Evolutionary conservation across 2,797 vertebrate genomes (phyloP).

Genomic region (Tamandua tetradactyla): DNA sequence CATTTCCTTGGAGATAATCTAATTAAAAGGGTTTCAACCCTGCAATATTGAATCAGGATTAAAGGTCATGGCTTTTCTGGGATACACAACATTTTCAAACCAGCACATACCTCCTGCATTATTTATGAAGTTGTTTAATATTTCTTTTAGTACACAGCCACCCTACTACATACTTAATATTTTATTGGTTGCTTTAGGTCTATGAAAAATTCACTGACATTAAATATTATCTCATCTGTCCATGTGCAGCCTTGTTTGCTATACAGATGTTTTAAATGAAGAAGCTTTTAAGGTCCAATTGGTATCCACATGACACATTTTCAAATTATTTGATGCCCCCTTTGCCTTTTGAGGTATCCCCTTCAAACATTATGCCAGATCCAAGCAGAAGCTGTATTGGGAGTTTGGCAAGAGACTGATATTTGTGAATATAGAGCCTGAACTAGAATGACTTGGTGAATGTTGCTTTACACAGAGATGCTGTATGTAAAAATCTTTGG

Average conservation of each 20-base stretch:
- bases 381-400: neutral
- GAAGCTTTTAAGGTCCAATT: slow-evolving; percentile 25
- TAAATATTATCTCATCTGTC: neutral
- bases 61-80: no score
- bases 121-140: neutral
- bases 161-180: neutral
- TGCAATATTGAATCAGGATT: no score
- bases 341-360: neutral
- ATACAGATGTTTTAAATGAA: slow-evolving; percentile 29
- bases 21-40: no score
- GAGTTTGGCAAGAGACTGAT: neutral
- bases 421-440: neutral
- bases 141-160: neutral
- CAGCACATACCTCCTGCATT: slow-evolving; percentile 37
- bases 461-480: neutral
- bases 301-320: slow-evolving; percentile 7
- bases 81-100: no score
- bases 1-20: no score
- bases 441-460: neutral
- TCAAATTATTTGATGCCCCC: neutral
- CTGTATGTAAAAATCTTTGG: neutral
- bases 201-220: slow-evolving; percentile 43
- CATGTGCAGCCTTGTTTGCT: neutral
- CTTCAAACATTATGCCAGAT: neutral
- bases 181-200: slow-evolving; percentile 36